Percentiles rank a stretch among this genome's conserved stretches.
These are phyloP conservation scores for Epizoanthus scotinus DNA, from an alignment of 92 coral and sea anemone genomes.

Conservation along the genomic window DNA sequence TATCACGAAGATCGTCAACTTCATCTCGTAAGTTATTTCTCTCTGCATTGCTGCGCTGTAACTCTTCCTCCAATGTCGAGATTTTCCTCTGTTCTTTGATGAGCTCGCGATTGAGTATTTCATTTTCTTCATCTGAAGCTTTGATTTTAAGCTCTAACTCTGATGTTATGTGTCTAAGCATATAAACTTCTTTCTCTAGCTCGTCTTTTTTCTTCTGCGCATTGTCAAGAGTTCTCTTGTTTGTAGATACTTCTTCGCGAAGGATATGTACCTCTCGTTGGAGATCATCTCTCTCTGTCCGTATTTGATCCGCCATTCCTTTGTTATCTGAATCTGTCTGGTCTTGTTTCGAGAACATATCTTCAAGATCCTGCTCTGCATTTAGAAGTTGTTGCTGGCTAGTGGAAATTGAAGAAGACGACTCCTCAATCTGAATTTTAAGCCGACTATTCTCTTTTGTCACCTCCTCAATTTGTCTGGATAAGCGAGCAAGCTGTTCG, in stretches of 20 bases:
- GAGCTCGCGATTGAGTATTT: slow-evolving; percentile 90
- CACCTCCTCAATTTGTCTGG: slow-evolving; percentile 67
- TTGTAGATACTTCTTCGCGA: slow-evolving; percentile 78
- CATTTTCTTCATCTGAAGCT: slow-evolving; percentile 88
- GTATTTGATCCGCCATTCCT: slow-evolving; percentile 56
- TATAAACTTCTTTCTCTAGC: slow-evolving; percentile 75
- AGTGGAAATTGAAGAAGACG: slow-evolving; percentile 57
- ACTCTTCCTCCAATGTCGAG: slow-evolving; percentile 75
- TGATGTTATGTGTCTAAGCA: slow-evolving; percentile 70
- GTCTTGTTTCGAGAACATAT: slow-evolving; percentile 72
- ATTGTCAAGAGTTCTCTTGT: slow-evolving; percentile 71
- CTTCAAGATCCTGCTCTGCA: slow-evolving; percentile 84
- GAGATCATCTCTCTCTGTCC: slow-evolving; percentile 82
- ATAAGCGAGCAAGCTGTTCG: slow-evolving; percentile 57
- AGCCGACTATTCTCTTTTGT: slow-evolving; percentile 70
- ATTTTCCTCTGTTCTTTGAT: slow-evolving; percentile 88
- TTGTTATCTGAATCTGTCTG: slow-evolving; percentile 73
- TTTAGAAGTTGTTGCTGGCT: slow-evolving; percentile 71
- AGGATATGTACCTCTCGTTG: slow-evolving; percentile 74
- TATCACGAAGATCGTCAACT: slow-evolving; percentile 69
- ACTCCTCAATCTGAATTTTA: slow-evolving; percentile 80
- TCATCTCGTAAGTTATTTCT: slow-evolving; percentile 72
- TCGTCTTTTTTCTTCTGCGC: slow-evolving; percentile 79
- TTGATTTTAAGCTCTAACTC: slow-evolving; percentile 77
- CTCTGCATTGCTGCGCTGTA: slow-evolving; percentile 84